Percentiles rank a stretch among this genome's conserved stretches.
These are phyloP conservation scores for Pluvianellus socialis DNA, from an alignment of 2,113 vertebrate genomes.

Conservation along the genomic window DNA sequence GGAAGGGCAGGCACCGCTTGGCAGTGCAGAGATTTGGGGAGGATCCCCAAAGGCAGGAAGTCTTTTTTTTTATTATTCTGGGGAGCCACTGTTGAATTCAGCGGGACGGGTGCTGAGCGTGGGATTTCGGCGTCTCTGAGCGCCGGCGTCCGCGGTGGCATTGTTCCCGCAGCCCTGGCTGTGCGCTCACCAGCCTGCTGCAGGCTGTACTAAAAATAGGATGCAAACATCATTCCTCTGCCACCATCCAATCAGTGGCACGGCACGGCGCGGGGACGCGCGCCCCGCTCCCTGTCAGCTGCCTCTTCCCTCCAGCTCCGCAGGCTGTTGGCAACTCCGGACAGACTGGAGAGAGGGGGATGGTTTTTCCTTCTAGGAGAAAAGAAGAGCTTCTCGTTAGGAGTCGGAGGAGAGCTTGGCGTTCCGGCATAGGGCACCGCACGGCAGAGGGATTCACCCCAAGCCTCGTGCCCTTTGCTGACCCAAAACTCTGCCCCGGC, in stretches of 20 bases:
- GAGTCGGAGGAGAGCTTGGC: not conserved
- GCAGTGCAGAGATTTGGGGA: not conserved
- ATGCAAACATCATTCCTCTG: conserved; percentile 35
- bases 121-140: not conserved
- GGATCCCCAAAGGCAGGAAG: not conserved
- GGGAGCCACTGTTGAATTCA: not conserved
- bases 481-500: not conserved
- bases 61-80: not conserved
- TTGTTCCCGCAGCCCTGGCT: conserved; percentile 6
- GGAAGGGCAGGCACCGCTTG: not conserved
- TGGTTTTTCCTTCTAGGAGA: not conserved
- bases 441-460: not conserved
- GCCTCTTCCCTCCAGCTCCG: conserved; percentile 3
- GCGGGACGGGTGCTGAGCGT: not conserved
- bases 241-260: not conserved
- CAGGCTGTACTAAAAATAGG: conserved; percentile 65
- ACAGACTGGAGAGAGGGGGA: not conserved
- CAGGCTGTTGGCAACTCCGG: not conserved
- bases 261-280: not conserved
- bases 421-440: fast-evolving
- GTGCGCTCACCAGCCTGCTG: conserved; percentile 1
- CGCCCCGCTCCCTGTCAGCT: not conserved
- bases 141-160: not conserved
- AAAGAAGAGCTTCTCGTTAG: not conserved
- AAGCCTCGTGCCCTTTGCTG: not conserved